phyloP scores from a whole-genome alignment of 2,113 vertebrate genomes.

The Pycnonotus jocosus region DNA sequence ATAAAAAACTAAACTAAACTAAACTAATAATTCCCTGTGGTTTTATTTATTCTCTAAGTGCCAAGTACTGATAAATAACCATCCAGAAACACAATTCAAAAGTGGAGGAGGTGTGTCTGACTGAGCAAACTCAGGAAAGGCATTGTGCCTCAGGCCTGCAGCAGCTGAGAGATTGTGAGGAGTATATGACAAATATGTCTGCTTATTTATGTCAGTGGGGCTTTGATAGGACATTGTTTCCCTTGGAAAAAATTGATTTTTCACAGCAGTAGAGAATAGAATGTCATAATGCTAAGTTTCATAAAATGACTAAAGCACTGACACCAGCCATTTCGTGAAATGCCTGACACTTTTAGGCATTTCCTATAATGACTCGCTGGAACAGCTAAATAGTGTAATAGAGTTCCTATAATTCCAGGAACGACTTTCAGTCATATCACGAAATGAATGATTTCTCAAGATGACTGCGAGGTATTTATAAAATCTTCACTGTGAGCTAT shows the following conservation, averaged over 20 bases:
- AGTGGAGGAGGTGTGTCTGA: neutral
- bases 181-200: neutral
- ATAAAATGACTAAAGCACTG: neutral
- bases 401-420: slow-evolving; percentile 28
- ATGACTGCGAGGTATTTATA: slow-evolving; percentile 16
- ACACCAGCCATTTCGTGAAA: slow-evolving; percentile 7
- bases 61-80: neutral
- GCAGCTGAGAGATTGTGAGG: neutral
- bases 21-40: neutral
- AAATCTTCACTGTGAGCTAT: slow-evolving; percentile 11
- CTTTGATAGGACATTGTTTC: neutral
- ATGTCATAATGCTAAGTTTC: slow-evolving; percentile 4
- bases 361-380: neutral
- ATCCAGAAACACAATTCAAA: neutral
- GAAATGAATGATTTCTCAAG: slow-evolving; percentile 34
- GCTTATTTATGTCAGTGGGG: slow-evolving; percentile 11
- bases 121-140: neutral
- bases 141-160: neutral
- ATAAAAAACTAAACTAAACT: neutral
- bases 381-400: slow-evolving; percentile 31
- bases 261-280: neutral
- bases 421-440: neutral
- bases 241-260: neutral
- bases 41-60: neutral
- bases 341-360: neutral